Evolutionary conservation across 2,113 vertebrate species (phyloP), one percentile per base, ranked within the genome.

Genomic region (Larimichthys polyactis): DNA sequence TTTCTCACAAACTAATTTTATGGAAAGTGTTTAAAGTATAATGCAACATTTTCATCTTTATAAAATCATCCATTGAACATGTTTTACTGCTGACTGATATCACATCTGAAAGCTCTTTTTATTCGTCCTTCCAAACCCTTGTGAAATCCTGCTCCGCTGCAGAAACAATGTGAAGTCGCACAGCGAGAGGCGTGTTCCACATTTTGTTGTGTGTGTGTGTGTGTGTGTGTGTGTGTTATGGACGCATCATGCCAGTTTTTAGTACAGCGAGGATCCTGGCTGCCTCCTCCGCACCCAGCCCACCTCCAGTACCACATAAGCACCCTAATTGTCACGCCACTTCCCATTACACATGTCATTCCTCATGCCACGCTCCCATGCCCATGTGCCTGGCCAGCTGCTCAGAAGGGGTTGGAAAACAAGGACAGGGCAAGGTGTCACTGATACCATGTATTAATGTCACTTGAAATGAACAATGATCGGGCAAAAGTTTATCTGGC

Each of bases 311-410:
- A 66, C 75, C 89, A 79, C 89, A 91, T 89, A 79, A 91, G 88
- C 80, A 69, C 86, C 85, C 84, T 94, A 94, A 95, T 94, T 90
- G 87, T 88, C 40, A 77, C 29, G 92, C 88, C 94, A 92, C 94
- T 95, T 92, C 88, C 81, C 77, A 94, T 94, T 94, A 94, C 87
- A 71, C 79, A 88, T 78, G 87, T 92, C 92, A 87, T 93, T 92
- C 85, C 81, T 94, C 92, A 94, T 91, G 86, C 86, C 90, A 82
- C 55, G 79, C 90, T 85, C 74, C 65, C 80, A 40, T 91, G 89
- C 87, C 83, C 84, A 63, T 86, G 91, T 86, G 82, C 87, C 77
- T 24, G 79, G 67, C 91, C 86, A 92, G 92, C 90, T 94, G 94
- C 88, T 89, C 84, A 60, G 71, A 84, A 57, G 72, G 82, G 71